Evolutionary conservation across 1,140 invertebrate species (phyloP), one percentile per base, ranked within the genome.

Genomic region (Calliphora vicina): DNA sequence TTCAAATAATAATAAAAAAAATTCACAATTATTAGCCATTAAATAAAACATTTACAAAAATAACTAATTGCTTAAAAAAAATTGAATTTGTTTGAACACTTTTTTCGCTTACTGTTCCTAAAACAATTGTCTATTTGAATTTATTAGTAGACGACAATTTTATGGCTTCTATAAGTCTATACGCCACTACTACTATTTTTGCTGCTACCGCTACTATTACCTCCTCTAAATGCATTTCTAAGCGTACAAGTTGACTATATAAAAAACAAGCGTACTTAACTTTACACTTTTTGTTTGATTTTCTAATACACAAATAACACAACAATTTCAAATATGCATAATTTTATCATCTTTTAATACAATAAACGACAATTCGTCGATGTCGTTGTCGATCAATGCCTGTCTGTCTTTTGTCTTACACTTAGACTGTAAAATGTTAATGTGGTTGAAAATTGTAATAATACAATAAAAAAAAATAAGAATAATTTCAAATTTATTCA

Each of bases 121-220:
- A 57, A 57, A 57, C 50, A 67, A 67, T 67, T 67, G 61, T 67
- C 61, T 6, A 67, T 67, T 67, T 23, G 23, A 67, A 67, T 67
- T 67, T 67, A 67, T 67, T 67, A 67, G 61, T 23, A 67, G 61
- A 67, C 50, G n/a, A 57, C 61, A 67, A 25, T 67, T 67, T 67
- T 67, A 67, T 67, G 61, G 61, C 61, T 67, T 67, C 61, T 67
- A 23, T 67, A 23, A 20, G 6, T 23, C 61, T 67, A 67, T 67
- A 67, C 23, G 17, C 17, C 12, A 50, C 13, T 12, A 50, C 35
- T 50, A 50, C 45, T 17, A 2, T 1, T 50, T 17, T 6, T 50
- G 2, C 12, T 50, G 23, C 9, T 67, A 67, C 6, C 10, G 20
- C 8, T n/a, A n/a, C n/a, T n/a, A n/a, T n/a, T n/a, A n/a, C n/a